Base-by-base conservation (phyloP, 2,888 invertebrate species). In the Andrena flavipes region DNA sequence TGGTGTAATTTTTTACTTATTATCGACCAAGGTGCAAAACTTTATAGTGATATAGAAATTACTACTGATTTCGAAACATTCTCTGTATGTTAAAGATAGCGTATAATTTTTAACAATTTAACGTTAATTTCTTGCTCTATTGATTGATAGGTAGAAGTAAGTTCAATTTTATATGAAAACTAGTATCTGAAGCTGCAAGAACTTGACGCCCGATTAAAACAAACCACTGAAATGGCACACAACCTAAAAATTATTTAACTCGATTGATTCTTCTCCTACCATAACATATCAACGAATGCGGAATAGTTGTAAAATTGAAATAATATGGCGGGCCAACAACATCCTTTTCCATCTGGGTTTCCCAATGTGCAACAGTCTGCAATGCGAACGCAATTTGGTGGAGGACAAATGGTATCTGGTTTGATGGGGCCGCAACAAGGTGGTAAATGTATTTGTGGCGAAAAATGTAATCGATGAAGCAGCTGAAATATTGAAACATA, bases 261-360 rank as follows among this genome's bases (percentile, higher is more conserved):
- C 23, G 20, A 7, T 65, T 35, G 63, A 29, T 54, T 49, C 6
- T 68, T 29, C n/a, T 7, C 20, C 2, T 20, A 5, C n/a, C 30
- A n/a, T 67, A 10, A 8, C 5, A 29, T 33, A 63, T 35, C 16
- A 3, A 59, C 35, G 29, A 73, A 71, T 54, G 16, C n/a, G n/a
- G 63, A 51, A 29, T 5, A 72, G 30, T 62, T 13, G 29, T 29
- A 62, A 65, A 62, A 77, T 62, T 23, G 5, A 56, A 33, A 33
- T 72, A 90, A 84, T 80, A 97, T 97, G 97, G 96, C 97, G 68
- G 97, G 96, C 3, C 96, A 96, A 90, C 96, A 96, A 51, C 97
- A 97, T 92, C 96, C 96, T 91, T 97, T 96, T 90, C 96, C 96
- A 85, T 95, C 96, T 29, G 96, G 96, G 83, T 96, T 96, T 89